A percentile compares a stretch with the other conserved stretches of the same genome.
Conservation (phyloP, 2,888 invertebrate genomes). For the Caenorhabditis parvicauda region DNA sequence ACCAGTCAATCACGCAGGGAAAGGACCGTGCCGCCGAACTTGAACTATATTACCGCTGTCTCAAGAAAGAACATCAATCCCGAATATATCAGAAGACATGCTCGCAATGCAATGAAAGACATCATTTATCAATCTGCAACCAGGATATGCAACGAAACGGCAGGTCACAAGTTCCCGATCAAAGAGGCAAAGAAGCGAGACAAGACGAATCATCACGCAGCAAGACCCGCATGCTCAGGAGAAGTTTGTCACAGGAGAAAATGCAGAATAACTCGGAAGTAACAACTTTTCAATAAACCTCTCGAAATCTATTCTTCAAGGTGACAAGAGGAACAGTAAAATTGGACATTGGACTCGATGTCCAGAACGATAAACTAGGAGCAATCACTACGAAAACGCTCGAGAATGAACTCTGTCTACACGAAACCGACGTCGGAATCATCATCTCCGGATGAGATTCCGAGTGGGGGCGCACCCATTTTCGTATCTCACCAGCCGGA, state of each 20-base stretch:
- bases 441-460: conserved; percentile 9
- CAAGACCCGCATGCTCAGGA: too few species aligned
- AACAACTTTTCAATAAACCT: too few species aligned
- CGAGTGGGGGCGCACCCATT: too few species aligned
- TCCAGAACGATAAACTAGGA: conserved; percentile 2
- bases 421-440: conserved; percentile 4
- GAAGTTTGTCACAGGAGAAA: too few species aligned
- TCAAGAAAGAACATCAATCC: background rate
- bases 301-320: background rate
- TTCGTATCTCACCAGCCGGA: too few species aligned
- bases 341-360: conserved; percentile 6
- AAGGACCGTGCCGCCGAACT: background rate
- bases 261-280: too few species aligned
- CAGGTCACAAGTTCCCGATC: background rate
- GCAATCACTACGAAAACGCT: background rate
- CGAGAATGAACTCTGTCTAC: conserved; percentile 2
- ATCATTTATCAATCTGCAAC: background rate
- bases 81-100: too few species aligned
- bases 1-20: too few species aligned
- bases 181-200: background rate
- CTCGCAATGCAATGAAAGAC: background rate
- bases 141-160: background rate
- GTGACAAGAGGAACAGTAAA: background rate
- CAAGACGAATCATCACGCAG: too few species aligned
- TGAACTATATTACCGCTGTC: conserved; percentile 2